phyloP scores from a whole-genome alignment of 2,113 vertebrate genomes.

The Xyrauchen texanus region DNA sequence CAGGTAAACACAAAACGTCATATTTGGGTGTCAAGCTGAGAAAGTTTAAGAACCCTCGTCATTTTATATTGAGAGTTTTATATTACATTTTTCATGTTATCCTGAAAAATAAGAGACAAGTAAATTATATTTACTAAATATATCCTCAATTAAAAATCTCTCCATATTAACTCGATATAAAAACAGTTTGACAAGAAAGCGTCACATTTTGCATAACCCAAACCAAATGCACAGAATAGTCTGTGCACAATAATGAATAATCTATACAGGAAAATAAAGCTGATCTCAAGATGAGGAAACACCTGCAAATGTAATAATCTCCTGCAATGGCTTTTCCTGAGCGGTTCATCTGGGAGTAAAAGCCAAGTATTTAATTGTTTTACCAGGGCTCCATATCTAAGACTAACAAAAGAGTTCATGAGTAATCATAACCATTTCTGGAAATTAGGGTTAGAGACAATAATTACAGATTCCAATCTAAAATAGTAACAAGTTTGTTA shows the following conservation, averaged over 20 bases:
- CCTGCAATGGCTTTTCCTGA: conserved; percentile 27
- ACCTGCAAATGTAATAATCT: conserved; percentile 77
- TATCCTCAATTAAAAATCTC: too few species aligned
- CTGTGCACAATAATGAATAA: conserved; percentile 54
- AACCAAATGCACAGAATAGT: conserved; percentile 25
- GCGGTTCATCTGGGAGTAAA: conserved; percentile 36
- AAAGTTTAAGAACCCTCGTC: too few species aligned
- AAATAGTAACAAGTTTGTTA: too few species aligned
- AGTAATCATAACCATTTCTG: background rate
- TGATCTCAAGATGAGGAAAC: conserved; percentile 70
- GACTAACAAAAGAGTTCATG: background rate
- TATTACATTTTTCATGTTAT: too few species aligned
- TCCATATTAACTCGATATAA: too few species aligned
- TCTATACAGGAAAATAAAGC: conserved; percentile 15
- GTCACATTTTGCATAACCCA: background rate
- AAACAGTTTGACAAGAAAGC: too few species aligned
- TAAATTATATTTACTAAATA: too few species aligned
- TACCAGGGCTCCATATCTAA: conserved; percentile 48
- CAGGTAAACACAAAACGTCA: too few species aligned
- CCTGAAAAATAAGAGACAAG: too few species aligned
- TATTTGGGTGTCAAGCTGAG: too few species aligned
- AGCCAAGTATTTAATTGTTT: conserved; percentile 54
- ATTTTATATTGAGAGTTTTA: too few species aligned
- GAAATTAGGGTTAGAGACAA: background rate
- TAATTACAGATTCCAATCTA: background rate